Conservation (phyloP, 92 coral and sea anemone species). For the Isaurus tuberculatus region DNA sequence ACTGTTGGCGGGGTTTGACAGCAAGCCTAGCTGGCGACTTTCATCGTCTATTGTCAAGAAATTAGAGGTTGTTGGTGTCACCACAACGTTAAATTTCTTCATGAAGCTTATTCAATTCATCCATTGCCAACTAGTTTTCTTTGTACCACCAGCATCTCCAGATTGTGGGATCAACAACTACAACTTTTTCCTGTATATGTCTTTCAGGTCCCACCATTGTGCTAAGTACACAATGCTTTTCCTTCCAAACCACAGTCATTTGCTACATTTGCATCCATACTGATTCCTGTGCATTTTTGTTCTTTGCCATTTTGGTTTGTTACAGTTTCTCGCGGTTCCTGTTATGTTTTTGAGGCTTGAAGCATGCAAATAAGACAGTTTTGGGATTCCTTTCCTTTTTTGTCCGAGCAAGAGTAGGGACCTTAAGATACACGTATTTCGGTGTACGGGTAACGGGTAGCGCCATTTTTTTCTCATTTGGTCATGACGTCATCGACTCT, state of each 20-base stretch:
- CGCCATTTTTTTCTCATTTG: neutral
- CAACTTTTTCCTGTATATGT: slow-evolving; percentile 4
- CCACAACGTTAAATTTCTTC: slow-evolving; percentile 14
- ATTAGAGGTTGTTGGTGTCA: slow-evolving; percentile 15
- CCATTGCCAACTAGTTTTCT: slow-evolving; percentile 24
- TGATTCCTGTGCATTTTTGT: slow-evolving; percentile 13
- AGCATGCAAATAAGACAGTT: no score
- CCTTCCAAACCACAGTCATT: slow-evolving; percentile 7
- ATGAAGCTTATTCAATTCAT: slow-evolving; percentile 8
- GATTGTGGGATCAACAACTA: slow-evolving; percentile 12
- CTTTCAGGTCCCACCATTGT: neutral
- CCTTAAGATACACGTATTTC: no score
- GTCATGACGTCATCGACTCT: neutral
- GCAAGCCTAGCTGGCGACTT: slow-evolving; percentile 8
- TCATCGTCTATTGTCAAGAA: slow-evolving; percentile 1
- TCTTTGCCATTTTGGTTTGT: no score
- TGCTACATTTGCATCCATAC: slow-evolving; percentile 11
- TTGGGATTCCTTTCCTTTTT: no score
- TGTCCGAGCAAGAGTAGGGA: no score
- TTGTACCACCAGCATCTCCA: slow-evolving; percentile 20
- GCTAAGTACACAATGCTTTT: neutral
- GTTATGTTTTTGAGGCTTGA: no score
- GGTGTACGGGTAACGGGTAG: no score
- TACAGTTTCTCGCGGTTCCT: no score
- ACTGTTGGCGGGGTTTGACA: slow-evolving; percentile 5